These are phyloP conservation scores for Halcyon senegalensis DNA, from an alignment of 2,113 vertebrate genomes.

Conservation along the genomic window DNA sequence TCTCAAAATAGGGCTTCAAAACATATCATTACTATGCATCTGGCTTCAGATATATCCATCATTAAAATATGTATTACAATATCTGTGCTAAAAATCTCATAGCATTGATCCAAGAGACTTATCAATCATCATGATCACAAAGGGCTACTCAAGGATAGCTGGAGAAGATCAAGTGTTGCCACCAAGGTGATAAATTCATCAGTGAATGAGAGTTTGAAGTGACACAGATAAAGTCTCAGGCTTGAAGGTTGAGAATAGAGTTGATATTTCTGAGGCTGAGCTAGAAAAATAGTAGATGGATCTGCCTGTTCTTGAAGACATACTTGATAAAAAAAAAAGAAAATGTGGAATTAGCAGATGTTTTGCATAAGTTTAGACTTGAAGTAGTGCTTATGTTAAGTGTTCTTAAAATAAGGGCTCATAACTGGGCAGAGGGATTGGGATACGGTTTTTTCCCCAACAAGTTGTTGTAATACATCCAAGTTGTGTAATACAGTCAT, in stretches of 20 bases:
- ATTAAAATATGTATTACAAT: slow-evolving; percentile 35
- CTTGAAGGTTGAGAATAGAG: not conserved
- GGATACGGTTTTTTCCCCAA: not conserved
- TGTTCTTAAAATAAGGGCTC: not conserved
- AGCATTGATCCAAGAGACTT: slow-evolving; percentile 49
- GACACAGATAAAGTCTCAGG: not conserved
- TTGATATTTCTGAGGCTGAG: not conserved
- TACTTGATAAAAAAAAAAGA: not conserved
- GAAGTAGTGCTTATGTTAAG: not conserved
- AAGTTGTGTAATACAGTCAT: not conserved
- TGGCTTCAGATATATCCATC: slow-evolving; percentile 28
- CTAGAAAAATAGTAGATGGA: not conserved
- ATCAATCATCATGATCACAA: slow-evolving; percentile 52
- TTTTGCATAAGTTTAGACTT: not conserved
- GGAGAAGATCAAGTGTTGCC: not conserved
- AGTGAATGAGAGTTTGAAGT: not conserved
- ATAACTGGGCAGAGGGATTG: not conserved
- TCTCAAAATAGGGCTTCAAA: slow-evolving; percentile 48
- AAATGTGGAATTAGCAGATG: not conserved
- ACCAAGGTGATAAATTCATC: slow-evolving; percentile 29
- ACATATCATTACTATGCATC: slow-evolving; percentile 27
- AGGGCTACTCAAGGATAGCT: slow-evolving; percentile 46
- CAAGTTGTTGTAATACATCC: not conserved
- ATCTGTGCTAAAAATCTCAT: slow-evolving; percentile 31
- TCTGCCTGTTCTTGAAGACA: not conserved